A percentile compares a stretch with the other conserved stretches of the same genome.
Conservation (phyloP, 2,113 vertebrate species). For the Glareola pratincola region DNA sequence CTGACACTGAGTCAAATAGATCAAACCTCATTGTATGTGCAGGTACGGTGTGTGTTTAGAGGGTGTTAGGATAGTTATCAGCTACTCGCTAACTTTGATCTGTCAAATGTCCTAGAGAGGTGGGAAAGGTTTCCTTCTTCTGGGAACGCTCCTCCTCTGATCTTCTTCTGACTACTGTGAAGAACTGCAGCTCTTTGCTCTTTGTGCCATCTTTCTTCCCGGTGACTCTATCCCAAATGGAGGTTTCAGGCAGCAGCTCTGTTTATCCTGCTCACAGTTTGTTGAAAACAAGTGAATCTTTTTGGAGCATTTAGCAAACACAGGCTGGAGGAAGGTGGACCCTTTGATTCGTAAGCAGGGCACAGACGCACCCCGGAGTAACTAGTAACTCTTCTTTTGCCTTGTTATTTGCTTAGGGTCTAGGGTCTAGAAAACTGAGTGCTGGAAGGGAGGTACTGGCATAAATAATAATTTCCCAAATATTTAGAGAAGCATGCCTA, state of each 20-base stretch:
- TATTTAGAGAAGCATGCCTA: not conserved
- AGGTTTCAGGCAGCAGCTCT: not conserved
- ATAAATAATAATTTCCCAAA: not conserved
- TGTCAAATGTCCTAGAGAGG: not conserved
- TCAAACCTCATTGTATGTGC: not conserved
- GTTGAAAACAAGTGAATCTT: not conserved
- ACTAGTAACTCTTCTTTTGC: not conserved
- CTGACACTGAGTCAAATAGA: not conserved
- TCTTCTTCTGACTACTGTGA: not conserved
- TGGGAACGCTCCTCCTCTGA: not conserved
- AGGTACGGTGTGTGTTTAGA: not conserved
- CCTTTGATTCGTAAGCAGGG: not conserved
- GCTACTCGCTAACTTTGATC: not conserved
- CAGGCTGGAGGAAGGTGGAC: not conserved
- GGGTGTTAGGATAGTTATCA: not conserved
- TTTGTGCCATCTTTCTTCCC: not conserved
- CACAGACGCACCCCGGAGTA: not conserved
- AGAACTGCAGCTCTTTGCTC: not conserved
- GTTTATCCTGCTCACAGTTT: not conserved
- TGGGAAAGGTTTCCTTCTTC: not conserved
- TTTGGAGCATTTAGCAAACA: not conserved
- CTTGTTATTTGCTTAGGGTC: not conserved
- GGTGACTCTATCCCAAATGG: not conserved
- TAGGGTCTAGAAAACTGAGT: not conserved
- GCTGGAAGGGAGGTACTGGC: not conserved